These are phyloP conservation scores for Cryptophagus acutangulus DNA, from an alignment of 2,888 invertebrate genomes.

Conservation along the genomic window DNA sequence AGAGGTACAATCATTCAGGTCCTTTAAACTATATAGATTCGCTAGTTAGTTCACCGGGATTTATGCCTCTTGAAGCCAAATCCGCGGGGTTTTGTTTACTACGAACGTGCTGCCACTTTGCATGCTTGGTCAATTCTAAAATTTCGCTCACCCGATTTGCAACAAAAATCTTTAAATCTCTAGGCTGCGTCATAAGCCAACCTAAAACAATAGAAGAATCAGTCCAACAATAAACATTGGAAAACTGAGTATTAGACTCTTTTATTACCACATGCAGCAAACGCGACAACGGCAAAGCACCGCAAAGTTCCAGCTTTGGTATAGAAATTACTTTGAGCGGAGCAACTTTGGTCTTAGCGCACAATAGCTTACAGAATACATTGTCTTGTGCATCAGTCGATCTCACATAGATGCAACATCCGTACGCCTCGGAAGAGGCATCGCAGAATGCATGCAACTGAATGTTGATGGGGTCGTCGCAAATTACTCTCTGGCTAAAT, in stretches of 20 bases:
- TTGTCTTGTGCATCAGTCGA: neutral
- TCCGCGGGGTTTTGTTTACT: conserved; percentile 10
- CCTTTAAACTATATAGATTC: too few species aligned
- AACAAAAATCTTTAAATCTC: conserved; percentile 5
- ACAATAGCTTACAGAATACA: neutral
- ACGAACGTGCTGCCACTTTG: conserved; percentile 6
- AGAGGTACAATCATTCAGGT: too few species aligned
- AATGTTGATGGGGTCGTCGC: too few species aligned
- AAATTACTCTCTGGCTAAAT: too few species aligned
- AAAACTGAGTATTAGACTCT: neutral
- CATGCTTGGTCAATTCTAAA: neutral
- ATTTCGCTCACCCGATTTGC: conserved; percentile 9
- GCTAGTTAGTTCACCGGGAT: too few species aligned
- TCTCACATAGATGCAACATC: conserved; percentile 7
- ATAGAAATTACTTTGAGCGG: neutral
- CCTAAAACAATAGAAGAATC: conserved; percentile 11
- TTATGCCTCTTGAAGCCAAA: conserved; percentile 5
- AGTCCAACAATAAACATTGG: neutral
- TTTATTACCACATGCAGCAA: neutral
- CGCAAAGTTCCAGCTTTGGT: neutral
- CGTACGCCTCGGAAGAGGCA: conserved; percentile 6
- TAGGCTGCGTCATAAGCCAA: conserved; percentile 6
- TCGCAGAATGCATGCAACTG: neutral
- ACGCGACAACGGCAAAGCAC: neutral
- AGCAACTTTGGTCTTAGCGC: neutral